These are phyloP conservation scores for Papilio helenus DNA, from an alignment of 1,140 invertebrate species.

Conservation along the genomic window DNA sequence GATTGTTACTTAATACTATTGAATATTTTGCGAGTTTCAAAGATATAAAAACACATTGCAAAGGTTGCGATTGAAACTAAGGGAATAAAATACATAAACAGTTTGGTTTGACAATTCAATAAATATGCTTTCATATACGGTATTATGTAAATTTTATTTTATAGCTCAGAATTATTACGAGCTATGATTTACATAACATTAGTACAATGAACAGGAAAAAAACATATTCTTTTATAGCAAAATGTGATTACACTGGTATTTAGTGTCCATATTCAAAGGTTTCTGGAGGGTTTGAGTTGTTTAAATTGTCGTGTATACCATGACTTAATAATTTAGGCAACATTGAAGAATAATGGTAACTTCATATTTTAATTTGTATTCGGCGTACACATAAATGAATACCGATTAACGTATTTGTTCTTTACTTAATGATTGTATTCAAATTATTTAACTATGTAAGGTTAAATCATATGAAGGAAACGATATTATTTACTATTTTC, in stretches of 20 bases:
- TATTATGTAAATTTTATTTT: not conserved
- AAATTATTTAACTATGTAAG: not conserved
- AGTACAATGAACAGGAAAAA: not conserved
- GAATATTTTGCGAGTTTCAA: not conserved
- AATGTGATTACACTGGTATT: not conserved
- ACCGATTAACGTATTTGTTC: not conserved
- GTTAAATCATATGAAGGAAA: not conserved
- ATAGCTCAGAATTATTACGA: not conserved
- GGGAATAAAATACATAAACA: not conserved
- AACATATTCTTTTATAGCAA: not conserved
- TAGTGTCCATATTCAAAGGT: too few relatives aligned
- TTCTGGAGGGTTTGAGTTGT: not conserved
- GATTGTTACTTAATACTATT: not conserved
- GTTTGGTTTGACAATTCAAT: not conserved
- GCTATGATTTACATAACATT: not conserved
- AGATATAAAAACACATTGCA: not conserved
- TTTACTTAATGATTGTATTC: not conserved
- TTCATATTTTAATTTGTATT: not conserved
- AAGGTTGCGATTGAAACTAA: not conserved
- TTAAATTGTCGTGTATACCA: not conserved
- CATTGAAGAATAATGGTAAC: too few relatives aligned
- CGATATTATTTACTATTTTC: conserved; percentile 8
- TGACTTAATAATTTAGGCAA: not conserved
- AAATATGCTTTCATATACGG: not conserved
- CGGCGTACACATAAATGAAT: conserved; percentile 6